A percentile compares a stretch with the other conserved stretches of the same genome.
Evolutionary conservation across 2,888 invertebrate species (phyloP).

Genomic region (Notodonta dromedarius): DNA sequence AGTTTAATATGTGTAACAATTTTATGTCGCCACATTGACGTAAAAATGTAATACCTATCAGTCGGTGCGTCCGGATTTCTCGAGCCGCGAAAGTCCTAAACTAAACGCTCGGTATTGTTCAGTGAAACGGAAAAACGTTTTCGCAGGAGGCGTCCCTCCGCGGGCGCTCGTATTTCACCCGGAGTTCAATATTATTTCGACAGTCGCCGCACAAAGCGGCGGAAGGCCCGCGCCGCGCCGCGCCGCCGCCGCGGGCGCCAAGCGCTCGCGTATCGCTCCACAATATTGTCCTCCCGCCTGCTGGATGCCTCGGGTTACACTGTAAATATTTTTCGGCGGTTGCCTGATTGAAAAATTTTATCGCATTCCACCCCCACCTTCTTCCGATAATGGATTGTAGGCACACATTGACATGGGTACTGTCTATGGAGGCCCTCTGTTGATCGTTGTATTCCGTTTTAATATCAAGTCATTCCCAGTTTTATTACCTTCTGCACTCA

Average conservation of each 20-base stretch:
- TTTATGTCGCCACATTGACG: slow-evolving; percentile 27
- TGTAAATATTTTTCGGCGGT: slow-evolving; percentile 82
- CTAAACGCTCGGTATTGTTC: slow-evolving; percentile 75
- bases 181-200: slow-evolving; percentile 82
- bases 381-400: slow-evolving; percentile 73
- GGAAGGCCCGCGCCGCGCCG: slow-evolving; percentile 66
- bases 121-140: slow-evolving; percentile 78
- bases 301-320: slow-evolving; percentile 78
- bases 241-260: slow-evolving; percentile 60
- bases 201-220: slow-evolving; percentile 75
- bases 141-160: slow-evolving; percentile 72
- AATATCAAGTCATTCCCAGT: background rate
- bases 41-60: slow-evolving; percentile 38
- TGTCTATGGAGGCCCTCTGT: slow-evolving; percentile 39
- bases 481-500: background rate
- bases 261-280: slow-evolving; percentile 71
- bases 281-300: slow-evolving; percentile 79
- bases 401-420: slow-evolving; percentile 62
- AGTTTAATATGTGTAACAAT: slow-evolving; percentile 16
- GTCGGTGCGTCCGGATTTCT: slow-evolving; percentile 49
- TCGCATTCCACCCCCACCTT: slow-evolving; percentile 73
- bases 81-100: slow-evolving; percentile 64
- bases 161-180: slow-evolving; percentile 80
- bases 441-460: slow-evolving; percentile 34
- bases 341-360: slow-evolving; percentile 82